Evolutionary conservation across 2,113 vertebrate species (phyloP).

Genomic region (Nibea albiflora): DNA sequence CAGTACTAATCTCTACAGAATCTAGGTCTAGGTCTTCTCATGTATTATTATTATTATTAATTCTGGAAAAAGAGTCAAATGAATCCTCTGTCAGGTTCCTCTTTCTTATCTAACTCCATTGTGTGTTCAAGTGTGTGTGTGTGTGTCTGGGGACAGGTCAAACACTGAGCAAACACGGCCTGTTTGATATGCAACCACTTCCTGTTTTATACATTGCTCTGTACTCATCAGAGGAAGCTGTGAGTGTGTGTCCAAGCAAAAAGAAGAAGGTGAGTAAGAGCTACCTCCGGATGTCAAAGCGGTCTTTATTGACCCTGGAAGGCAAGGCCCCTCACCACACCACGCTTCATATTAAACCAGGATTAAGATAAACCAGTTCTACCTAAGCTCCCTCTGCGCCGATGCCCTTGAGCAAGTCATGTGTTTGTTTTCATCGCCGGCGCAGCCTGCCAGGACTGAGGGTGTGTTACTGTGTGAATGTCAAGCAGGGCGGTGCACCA

Average conservation of each 20-base stretch:
- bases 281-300: background rate
- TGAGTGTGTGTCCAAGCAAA: background rate
- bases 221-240: background rate
- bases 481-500: background rate
- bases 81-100: background rate
- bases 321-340: background rate
- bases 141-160: background rate
- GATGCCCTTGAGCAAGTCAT: background rate
- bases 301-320: background rate
- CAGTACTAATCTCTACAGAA: background rate
- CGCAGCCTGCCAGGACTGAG: background rate
- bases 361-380: background rate
- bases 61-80: constrained; percentile 2
- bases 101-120: background rate
- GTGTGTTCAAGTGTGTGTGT: background rate
- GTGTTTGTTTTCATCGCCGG: background rate
- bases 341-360: background rate
- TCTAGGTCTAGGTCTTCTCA: background rate
- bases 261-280: constrained; percentile 12
- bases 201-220: background rate
- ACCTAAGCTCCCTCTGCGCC: background rate
- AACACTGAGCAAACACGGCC: background rate
- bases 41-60: constrained; percentile 8
- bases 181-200: constrained; percentile 17
- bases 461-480: background rate